phyloP scores from a whole-genome alignment of 1,140 invertebrate species.

The Neodiprion virginianus region DNA sequence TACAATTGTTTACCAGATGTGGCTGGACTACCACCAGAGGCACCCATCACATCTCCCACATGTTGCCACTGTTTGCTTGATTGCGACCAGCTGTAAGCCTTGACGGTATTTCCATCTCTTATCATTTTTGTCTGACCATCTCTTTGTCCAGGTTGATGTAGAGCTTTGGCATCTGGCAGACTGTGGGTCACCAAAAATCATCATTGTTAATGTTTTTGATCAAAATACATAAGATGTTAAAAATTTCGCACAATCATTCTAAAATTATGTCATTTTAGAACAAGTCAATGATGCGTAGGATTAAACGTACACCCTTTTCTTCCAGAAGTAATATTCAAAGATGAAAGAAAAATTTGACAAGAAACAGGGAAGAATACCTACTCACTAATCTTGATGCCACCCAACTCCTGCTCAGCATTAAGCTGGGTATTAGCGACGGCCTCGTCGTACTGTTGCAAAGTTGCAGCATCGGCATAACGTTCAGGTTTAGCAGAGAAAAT shows the following conservation, averaged over 20 bases:
- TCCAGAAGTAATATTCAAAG: constrained; percentile 1
- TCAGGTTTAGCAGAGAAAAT: constrained; percentile 79
- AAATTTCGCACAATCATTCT: constrained; percentile 13
- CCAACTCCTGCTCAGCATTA: constrained; percentile 72
- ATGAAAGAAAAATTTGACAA: background rate
- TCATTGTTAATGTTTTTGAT: constrained; percentile 19
- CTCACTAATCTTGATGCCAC: constrained; percentile 84
- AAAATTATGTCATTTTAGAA: background rate
- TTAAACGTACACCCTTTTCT: background rate
- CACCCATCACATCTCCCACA: constrained; percentile 89
- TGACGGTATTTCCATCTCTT: constrained; percentile 73
- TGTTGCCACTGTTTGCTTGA: constrained; percentile 79
- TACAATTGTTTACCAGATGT: constrained; percentile 77
- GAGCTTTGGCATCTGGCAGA: constrained; percentile 78
- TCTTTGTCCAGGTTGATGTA: constrained; percentile 78
- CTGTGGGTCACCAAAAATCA: constrained; percentile 40
- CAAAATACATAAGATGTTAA: background rate
- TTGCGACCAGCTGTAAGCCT: constrained; percentile 82
- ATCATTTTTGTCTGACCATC: constrained; percentile 91
- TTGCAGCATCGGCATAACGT: constrained; percentile 70
- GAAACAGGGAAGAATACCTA: constrained; percentile 53
- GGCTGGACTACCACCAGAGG: constrained; percentile 69
- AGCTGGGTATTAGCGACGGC: constrained; percentile 70
- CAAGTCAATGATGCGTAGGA: background rate
- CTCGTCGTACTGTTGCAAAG: constrained; percentile 74